A percentile compares a stretch with the other conserved stretches of the same genome.
Evolutionary conservation across 2,113 vertebrate genomes (phyloP).

Genomic region (Nymphicus hollandicus): DNA sequence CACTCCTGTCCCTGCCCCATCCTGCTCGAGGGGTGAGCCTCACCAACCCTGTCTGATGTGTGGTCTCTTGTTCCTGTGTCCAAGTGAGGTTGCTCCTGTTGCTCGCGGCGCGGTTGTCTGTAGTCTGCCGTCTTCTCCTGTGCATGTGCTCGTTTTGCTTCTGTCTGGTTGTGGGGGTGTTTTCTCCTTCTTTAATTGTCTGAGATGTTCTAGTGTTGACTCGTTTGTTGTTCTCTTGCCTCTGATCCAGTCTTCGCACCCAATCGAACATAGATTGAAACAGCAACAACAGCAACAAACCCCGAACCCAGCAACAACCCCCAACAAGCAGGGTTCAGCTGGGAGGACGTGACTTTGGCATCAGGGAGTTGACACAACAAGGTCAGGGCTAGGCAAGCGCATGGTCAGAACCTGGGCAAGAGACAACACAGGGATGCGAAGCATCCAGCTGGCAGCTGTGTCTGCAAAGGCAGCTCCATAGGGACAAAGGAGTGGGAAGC

Average conservation of each 20-base stretch:
- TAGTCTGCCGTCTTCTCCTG: background rate
- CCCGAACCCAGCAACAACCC: background rate
- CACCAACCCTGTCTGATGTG: fast-evolving
- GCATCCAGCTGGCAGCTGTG: background rate
- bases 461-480: background rate
- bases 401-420: background rate
- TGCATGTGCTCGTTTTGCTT: background rate
- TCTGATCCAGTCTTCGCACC: background rate
- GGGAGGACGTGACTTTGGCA: background rate
- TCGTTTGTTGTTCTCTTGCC: background rate
- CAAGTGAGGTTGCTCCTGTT: background rate
- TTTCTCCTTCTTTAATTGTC: background rate
- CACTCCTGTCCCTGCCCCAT: background rate
- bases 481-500: background rate
- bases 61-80: background rate
- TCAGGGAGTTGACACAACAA: background rate
- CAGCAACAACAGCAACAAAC: background rate
- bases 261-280: background rate
- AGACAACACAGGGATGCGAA: fast-evolving
- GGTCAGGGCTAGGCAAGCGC: background rate
- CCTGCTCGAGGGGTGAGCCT: background rate
- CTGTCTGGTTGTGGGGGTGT: background rate
- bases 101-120: background rate
- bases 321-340: background rate
- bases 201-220: background rate